phyloP scores from a whole-genome alignment of 2,113 vertebrate genomes.

The rabbit (Oryctolagus cuniculus) region mOryCun1.1 NC_091438.1:145964501-145965000 shows the following conservation, averaged over 20 bases:
- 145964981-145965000: no score
- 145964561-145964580: neutral
- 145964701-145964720: neutral
- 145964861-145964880: neutral
- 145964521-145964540: neutral
- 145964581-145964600: neutral
- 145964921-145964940: accelerated
- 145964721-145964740: neutral
- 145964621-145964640: neutral
- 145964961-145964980: neutral
- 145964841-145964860: neutral
- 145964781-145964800: neutral
- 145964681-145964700: neutral
- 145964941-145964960: neutral
- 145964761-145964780: neutral
- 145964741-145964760: neutral
- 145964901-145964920: neutral
- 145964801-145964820: neutral
- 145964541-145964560: accelerated
- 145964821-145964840: neutral
- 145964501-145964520: neutral
- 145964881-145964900: constrained; percentile 3
- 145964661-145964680: neutral
- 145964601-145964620: neutral
- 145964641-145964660: neutral